Evolutionary conservation across 2,113 vertebrate species (phyloP), one percentile per base, ranked within the genome.

Genomic region (Chionodraco myersi): DNA sequence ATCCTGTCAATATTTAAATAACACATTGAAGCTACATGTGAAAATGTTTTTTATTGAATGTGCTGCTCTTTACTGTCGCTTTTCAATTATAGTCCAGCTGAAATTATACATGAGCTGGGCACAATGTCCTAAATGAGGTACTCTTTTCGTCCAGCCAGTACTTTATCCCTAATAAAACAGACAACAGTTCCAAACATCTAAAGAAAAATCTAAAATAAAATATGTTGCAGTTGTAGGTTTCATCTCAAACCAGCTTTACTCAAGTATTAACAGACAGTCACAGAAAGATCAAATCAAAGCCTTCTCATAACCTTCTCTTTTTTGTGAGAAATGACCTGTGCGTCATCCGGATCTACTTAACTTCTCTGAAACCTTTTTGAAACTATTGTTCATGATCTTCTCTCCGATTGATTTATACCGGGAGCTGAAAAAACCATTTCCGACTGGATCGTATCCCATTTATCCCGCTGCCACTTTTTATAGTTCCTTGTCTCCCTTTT

Each of bases 361-460:
- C 68, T 36, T 53, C 54, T 13, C 34, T 45, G 59, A 15, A 49
- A 15, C 26, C 44, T 78, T 78, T 6, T 67, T 56, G 64, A 51
- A 74, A 65, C 49, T 34, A 30, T 13, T 16, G 68, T 6, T 51
- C 49, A 57, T 3, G 26, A 51, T 23, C n/a, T 72, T 77, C 47
- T 58, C 16, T 18, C 8, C 18, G 54, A 62, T 71, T 59, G 81
- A 45, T 76, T 73, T 73, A 64, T 72, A 72, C 41, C 69, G 10
- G 36, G 51, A 52, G 41, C 49, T 57, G 45, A 36, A 76, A 72
- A 70, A 36, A 76, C 21, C 10, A 57, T n/a, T 51, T 61, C 5
- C 14, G 72, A 49, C 23, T 34, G 2, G 13, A 66, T 66, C 5
- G 6, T 56, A 21, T 61, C 8, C 41, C 6, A 53, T 76, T 51